Evolutionary conservation across 2,888 invertebrate species (phyloP).

Genomic region (Epiblema foenella): DNA sequence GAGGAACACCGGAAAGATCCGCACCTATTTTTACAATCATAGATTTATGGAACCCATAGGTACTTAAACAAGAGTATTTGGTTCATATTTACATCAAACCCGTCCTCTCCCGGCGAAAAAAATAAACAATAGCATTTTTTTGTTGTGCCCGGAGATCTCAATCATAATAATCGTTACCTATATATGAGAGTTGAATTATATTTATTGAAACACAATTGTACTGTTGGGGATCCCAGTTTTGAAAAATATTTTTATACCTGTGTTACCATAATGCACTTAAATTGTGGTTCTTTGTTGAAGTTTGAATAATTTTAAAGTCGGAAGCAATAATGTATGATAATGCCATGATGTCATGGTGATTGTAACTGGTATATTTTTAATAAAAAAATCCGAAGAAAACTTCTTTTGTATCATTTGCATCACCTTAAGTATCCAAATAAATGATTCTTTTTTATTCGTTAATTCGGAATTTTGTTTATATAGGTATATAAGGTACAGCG

Average conservation of each 20-base stretch:
- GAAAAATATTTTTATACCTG: slow-evolving; percentile 44
- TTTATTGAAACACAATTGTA: slow-evolving; percentile 40
- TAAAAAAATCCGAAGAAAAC: slow-evolving; percentile 16
- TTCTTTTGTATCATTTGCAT: slow-evolving; percentile 8
- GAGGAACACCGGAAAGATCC: slow-evolving; percentile 20
- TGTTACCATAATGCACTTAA: slow-evolving; percentile 43
- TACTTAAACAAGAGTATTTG: slow-evolving; percentile 17
- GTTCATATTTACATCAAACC: slow-evolving; percentile 37
- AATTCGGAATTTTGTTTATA: too few relatives aligned
- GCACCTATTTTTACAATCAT: slow-evolving; percentile 23
- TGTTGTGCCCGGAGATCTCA: too few relatives aligned
- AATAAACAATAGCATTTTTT: too few relatives aligned
- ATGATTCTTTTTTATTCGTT: too few relatives aligned
- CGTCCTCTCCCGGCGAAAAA: too few relatives aligned
- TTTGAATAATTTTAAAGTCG: slow-evolving; percentile 40
- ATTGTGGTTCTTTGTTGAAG: slow-evolving; percentile 40
- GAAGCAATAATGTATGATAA: slow-evolving; percentile 42
- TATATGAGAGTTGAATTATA: slow-evolving; percentile 42
- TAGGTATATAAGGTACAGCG: too few relatives aligned
- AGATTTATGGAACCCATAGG: slow-evolving; percentile 23
- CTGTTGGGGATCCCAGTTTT: slow-evolving; percentile 39
- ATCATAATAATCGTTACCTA: slow-evolving; percentile 30
- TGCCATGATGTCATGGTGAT: slow-evolving; percentile 32
- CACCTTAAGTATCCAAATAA: neutral
- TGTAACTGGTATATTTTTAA: slow-evolving; percentile 45